Evolutionary conservation across 92 coral and sea anemone species (phyloP).

Genomic region (Epizoanthus rinbou): DNA sequence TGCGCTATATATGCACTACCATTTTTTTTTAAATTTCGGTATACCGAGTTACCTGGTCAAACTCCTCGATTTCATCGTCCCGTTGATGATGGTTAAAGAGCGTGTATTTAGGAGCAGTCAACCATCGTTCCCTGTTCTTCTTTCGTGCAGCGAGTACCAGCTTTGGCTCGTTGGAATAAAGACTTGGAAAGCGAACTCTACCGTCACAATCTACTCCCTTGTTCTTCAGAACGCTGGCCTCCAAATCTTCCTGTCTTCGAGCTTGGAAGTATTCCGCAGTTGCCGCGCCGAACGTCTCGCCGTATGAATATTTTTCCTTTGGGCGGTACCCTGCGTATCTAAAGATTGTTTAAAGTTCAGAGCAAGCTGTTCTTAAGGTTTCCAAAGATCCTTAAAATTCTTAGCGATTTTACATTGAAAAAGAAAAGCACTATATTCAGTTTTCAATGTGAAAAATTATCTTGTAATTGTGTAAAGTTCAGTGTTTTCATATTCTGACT

Average conservation of each 20-base stretch:
- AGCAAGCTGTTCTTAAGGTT: too few species aligned
- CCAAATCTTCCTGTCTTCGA: constrained; percentile 49
- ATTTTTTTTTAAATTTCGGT: too few species aligned
- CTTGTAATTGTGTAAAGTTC: too few species aligned
- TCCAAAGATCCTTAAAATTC: too few species aligned
- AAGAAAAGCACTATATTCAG: too few species aligned
- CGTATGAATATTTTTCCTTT: constrained; percentile 70
- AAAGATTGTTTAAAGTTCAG: too few species aligned
- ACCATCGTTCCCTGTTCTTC: constrained; percentile 67
- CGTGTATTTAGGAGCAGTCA: constrained; percentile 55
- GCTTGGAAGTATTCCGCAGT: constrained; percentile 84
- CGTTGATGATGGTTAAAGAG: constrained; percentile 69
- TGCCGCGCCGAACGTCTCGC: constrained; percentile 82
- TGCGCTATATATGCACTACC: too few species aligned
- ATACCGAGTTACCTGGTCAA: constrained; percentile 68
- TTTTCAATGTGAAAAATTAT: too few species aligned
- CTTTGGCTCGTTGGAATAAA: constrained; percentile 71
- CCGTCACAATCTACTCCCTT: constrained; percentile 69
- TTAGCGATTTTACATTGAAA: too few species aligned
- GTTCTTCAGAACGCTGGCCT: constrained; percentile 48
- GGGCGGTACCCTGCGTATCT: constrained; percentile 92
- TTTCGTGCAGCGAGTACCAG: constrained; percentile 79
- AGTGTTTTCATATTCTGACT: too few species aligned
- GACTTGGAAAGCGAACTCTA: constrained; percentile 59
- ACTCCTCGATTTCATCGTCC: constrained; percentile 67